Percentiles rank a stretch among this genome's conserved stretches.
Evolutionary conservation across 2,888 invertebrate species (phyloP).

Genomic region (Hirtodrosophila alboralis): DNA sequence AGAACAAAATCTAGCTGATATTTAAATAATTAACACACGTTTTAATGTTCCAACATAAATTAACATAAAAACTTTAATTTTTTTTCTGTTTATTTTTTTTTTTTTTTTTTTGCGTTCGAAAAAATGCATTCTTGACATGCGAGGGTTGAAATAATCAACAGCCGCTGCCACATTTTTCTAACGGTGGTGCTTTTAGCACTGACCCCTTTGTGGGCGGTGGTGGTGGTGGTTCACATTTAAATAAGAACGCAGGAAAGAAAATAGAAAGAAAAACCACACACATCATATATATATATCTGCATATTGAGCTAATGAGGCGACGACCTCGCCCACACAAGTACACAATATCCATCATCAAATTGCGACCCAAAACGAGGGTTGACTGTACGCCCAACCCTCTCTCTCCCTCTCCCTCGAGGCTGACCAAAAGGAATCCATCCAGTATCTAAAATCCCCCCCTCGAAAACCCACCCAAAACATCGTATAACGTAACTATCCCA

Average conservation of each 20-base stretch:
- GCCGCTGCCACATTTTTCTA: slow-evolving; percentile 16
- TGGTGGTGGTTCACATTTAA: slow-evolving; percentile 11
- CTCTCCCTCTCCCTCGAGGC: slow-evolving; percentile 11
- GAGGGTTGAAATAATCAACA: slow-evolving; percentile 57
- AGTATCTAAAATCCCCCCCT: slow-evolving; percentile 14
- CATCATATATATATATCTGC: slow-evolving; percentile 31
- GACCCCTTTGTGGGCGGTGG: slow-evolving; percentile 58
- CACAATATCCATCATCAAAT: slow-evolving; percentile 29
- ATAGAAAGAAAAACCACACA: slow-evolving; percentile 2
- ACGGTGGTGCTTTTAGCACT: slow-evolving; percentile 44
- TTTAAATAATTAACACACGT: no score
- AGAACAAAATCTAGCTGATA: no score
- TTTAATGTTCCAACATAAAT: no score
- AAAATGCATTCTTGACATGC: slow-evolving; percentile 47
- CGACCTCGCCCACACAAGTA: slow-evolving; percentile 55
- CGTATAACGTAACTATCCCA: no score
- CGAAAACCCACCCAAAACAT: slow-evolving; percentile 11
- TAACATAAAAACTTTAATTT: no score
- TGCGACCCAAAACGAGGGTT: slow-evolving; percentile 29
- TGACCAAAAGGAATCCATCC: slow-evolving; percentile 38
- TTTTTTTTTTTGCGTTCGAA: slow-evolving; percentile 17
- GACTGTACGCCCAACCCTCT: slow-evolving; percentile 15
- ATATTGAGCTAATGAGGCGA: slow-evolving; percentile 65
- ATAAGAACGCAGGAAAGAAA: slow-evolving; percentile 18
- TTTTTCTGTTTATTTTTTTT: no score